Percentiles rank a stretch among this genome's conserved stretches.
Conservation (phyloP, 2,797 vertebrate genomes). For the Hirundo rustica region DNA sequence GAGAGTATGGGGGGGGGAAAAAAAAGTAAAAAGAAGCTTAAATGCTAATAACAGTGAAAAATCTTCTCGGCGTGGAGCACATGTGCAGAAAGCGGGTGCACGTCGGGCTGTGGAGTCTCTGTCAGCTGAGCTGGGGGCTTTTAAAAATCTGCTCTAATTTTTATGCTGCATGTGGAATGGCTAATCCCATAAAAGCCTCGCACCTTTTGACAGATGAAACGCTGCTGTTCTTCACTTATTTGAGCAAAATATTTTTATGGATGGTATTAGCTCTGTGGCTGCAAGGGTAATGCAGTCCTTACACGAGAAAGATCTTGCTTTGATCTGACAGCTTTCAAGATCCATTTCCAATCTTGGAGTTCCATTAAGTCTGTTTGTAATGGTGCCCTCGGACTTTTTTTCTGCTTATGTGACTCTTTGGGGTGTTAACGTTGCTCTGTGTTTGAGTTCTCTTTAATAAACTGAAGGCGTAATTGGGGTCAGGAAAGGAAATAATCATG, state of each 20-base stretch:
- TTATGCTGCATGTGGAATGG: conserved; percentile 27
- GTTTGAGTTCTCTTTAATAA: neutral
- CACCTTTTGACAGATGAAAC: conserved; percentile 60
- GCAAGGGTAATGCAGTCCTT: conserved; percentile 28
- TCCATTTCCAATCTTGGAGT: conserved; percentile 43
- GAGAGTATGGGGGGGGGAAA: neutral
- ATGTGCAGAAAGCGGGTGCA: neutral
- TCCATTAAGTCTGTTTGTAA: conserved; percentile 51
- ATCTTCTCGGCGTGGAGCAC: fast-evolving
- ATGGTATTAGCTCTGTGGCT: conserved; percentile 42
- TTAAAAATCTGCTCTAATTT: conserved; percentile 42
- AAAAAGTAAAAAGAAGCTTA: neutral
- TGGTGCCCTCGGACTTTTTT: conserved; percentile 14
- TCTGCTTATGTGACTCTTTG: conserved; percentile 27
- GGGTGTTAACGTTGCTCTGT: neutral
- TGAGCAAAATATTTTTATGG: conserved; percentile 50
- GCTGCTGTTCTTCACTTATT: conserved; percentile 53
- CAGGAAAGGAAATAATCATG: neutral
- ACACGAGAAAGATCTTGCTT: conserved; percentile 16
- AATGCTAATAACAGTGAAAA: neutral
- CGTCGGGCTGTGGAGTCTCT: neutral
- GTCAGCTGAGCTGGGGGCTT: conserved; percentile 21
- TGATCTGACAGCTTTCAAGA: conserved; percentile 65
- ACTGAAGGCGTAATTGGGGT: conserved; percentile 40
- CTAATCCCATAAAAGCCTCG: conserved; percentile 53